Base-by-base conservation (phyloP, 2,888 invertebrate genomes). In the Maniola hyperantus region DNA sequence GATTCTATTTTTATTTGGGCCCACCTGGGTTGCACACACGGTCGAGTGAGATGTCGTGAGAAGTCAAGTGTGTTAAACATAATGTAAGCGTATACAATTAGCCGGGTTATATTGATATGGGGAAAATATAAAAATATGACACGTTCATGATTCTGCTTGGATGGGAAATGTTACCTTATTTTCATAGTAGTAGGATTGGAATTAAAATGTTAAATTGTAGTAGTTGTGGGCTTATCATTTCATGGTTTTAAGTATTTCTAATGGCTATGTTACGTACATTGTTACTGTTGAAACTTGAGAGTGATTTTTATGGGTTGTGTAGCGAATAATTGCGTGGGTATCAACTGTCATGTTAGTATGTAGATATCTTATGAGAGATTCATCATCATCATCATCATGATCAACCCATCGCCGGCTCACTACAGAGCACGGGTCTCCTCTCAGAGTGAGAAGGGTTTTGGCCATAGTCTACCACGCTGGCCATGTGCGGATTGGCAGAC, bases 1-100 rank as follows among this genome's bases (percentile, higher is more conserved):
- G 77, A 77, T 77, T 84, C 84, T 86, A 85, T 88, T 87, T 86
- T 83, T 81, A 80, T 83, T 82, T 79, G 71, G 68, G 78, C 77
- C 79, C 81, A 83, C 83, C 83, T 83, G 80, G 74, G 74, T 74
- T 60, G 76, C 63, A 58, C 50, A 79, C 55, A 71, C 79, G 73
- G 57, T 64, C 48, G 62, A 72, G 68, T 72, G 68, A 73, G 58
- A 68, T 58, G 69, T 67, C 68, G 61, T 42, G 48, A 58, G 50
- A 59, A 46, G 18, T 51, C 26, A 62, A 65, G 63, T 60, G 61
- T 66, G 18, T 34, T 53, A 64, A 58, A 55, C 44, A 65, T 50
- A 46, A 51, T 44, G 42, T 53, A 62, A 51, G 59, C 66, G 26
- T 60, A 64, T 7, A 39, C 63, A 66, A 20, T 58, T 55, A 57